Conservation (phyloP, 2,113 vertebrate genomes). For the Tenebrosternarchus preto region DNA sequence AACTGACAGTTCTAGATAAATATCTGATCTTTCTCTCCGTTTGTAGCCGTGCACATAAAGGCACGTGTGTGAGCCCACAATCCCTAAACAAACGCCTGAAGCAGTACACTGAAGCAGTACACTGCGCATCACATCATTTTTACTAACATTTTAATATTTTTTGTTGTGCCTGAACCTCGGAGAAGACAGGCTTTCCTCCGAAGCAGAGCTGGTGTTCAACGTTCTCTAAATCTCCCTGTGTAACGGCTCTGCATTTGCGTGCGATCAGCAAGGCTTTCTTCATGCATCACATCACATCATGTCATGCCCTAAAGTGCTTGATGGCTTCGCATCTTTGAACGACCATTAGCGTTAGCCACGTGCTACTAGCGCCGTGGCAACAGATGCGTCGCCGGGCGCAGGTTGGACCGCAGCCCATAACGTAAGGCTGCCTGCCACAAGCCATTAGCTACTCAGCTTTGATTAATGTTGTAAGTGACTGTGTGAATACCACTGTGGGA, state of each 20-base stretch:
- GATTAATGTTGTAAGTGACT: constrained; percentile 91
- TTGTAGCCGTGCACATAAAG: too few relatives aligned
- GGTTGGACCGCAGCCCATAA: constrained; percentile 76
- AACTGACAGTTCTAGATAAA: too few relatives aligned
- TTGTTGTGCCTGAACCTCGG: background rate
- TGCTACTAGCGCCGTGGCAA: constrained; percentile 66
- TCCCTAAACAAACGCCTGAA: too few relatives aligned
- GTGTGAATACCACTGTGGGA: constrained; percentile 82
- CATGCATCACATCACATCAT: constrained; percentile 69
- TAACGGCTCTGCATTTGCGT: constrained; percentile 75
- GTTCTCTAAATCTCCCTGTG: constrained; percentile 72
- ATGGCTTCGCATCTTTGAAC: constrained; percentile 60
- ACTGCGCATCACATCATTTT: background rate
- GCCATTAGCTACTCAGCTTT: constrained; percentile 82
- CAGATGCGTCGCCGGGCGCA: constrained; percentile 67
- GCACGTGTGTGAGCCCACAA: too few relatives aligned
- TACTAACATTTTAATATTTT: background rate
- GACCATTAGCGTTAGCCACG: constrained; percentile 62
- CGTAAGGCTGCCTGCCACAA: constrained; percentile 82
- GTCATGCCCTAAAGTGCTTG: constrained; percentile 74
- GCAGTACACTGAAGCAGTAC: too few relatives aligned
- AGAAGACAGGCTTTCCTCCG: constrained; percentile 48
- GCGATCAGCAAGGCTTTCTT: constrained; percentile 76
- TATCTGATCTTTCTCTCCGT: too few relatives aligned
- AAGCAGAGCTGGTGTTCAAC: constrained; percentile 63